A percentile compares a stretch with the other conserved stretches of the same genome.
These are phyloP conservation scores for Sylvilagus bachmani DNA, from an alignment of 2,113 vertebrate species.

Conservation along the genomic window DNA sequence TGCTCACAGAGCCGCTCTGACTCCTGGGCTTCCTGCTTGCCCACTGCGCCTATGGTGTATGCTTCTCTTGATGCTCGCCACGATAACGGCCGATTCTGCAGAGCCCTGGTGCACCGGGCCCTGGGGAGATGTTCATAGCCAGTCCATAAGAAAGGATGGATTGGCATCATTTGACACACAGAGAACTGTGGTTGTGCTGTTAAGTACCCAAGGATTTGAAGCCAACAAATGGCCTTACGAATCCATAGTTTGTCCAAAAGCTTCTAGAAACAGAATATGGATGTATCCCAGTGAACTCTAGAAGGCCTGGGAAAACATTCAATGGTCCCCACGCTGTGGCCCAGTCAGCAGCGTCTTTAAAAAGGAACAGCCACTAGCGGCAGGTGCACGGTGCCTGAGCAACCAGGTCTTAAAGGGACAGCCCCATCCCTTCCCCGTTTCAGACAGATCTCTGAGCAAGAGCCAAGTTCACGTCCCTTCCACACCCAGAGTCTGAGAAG, in stretches of 20 bases:
- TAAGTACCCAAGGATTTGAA: background rate
- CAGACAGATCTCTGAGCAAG: background rate
- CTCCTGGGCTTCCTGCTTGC: background rate
- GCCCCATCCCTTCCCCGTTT: rapidly evolving
- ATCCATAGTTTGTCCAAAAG: background rate
- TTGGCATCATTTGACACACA: background rate
- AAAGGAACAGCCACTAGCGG: background rate
- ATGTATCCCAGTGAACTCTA: background rate
- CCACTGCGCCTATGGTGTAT: too few relatives aligned
- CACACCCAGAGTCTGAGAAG: background rate
- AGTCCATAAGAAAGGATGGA: background rate
- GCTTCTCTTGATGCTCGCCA: background rate
- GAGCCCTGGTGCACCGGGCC: background rate
- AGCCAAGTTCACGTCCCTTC: background rate
- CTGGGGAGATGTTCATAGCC: background rate
- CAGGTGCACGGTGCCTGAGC: rapidly evolving
- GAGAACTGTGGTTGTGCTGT: background rate
- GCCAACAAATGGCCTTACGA: background rate
- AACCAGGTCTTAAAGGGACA: background rate
- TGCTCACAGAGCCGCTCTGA: background rate
- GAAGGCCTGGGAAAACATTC: background rate
- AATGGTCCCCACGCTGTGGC: background rate
- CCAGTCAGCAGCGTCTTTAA: background rate
- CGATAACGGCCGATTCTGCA: background rate
- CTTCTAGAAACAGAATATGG: background rate